Conservation (phyloP, 2,113 vertebrate genomes). For the Setophaga kirtlandii region DNA sequence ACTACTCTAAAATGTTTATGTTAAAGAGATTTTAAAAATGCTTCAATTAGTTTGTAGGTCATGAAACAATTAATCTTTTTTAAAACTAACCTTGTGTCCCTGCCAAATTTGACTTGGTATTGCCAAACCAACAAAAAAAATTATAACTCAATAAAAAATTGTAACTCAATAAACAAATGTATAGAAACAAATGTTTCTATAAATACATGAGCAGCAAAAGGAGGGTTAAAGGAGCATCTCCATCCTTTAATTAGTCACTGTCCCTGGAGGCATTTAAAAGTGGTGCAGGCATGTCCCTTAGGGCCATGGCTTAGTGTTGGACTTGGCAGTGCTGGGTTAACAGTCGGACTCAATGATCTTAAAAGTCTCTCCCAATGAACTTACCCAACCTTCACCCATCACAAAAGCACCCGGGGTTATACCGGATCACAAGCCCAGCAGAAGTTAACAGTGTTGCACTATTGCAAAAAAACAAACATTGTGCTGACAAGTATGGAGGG, state of each 20-base stretch:
- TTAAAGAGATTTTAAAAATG: background rate
- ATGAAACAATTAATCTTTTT: background rate
- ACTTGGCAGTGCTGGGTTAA: background rate
- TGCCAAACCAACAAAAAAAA: background rate
- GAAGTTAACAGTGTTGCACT: background rate
- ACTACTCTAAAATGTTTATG: background rate
- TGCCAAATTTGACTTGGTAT: background rate
- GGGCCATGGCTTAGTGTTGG: background rate
- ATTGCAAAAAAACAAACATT: conserved; percentile 26
- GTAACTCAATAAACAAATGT: background rate
- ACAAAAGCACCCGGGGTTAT: background rate
- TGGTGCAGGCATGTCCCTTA: background rate
- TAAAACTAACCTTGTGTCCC: background rate
- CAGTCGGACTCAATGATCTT: background rate
- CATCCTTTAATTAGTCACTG: background rate
- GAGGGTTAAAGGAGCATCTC: background rate
- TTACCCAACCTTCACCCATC: background rate
- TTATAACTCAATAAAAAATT: background rate
- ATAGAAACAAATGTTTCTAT: background rate
- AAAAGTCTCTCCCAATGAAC: background rate
- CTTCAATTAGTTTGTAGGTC: background rate
- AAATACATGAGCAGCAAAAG: background rate
- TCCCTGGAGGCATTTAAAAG: background rate
- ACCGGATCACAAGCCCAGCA: background rate
- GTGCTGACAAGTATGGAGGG: background rate